Evolutionary conservation across 2,113 vertebrate species (phyloP), one percentile per base, ranked within the genome.

Genomic region (Campylorhamphus procurvoides): DNA sequence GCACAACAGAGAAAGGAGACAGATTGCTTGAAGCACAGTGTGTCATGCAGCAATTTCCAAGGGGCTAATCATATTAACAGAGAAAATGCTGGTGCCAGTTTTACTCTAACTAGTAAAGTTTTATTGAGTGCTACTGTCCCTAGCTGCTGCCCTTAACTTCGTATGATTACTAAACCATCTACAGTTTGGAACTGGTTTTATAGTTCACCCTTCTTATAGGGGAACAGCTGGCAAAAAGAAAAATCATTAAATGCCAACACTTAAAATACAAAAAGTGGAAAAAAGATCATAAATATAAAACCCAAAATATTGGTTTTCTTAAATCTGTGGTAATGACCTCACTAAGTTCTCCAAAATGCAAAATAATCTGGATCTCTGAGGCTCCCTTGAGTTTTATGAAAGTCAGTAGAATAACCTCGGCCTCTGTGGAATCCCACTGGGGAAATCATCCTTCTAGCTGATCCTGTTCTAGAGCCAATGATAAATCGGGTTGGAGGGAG

Each of bases 111-210:
- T 35, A 55, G 59, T 80, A 47, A 83, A 58, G 31, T 91, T 95
- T 91, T 91, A 85, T 83, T 80, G 87, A 94, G 75, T 83, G 82
- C 85, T 93, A 71, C 82, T 96, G 87, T 92, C 87, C 79, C 42
- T 59, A 80, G 60, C 68, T 86, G 79, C 79, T 84, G 75, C 75
- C 72, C 78, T 79, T 59, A 89, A 81, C 73, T 84, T 78, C 9
- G 4, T 58, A 19, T 87, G 72, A 93, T 85, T 88, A 55, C 78
- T 77, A 96, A 96, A 93, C 55, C 84, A 73, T 71, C 72, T 58
- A 50, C 67, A 11, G 59, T 60, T 93, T 89, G 80, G 87, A 87
- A 84, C 40, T 66, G 50, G 18, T 80, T 91, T 93, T 83, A 18
- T 44, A 50, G 58, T 31, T 93, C 33, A 46, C 44, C 33, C 60